These are phyloP conservation scores for Oryzias sinensis DNA, from an alignment of 2,797 vertebrate genomes.

Conservation along the genomic window DNA sequence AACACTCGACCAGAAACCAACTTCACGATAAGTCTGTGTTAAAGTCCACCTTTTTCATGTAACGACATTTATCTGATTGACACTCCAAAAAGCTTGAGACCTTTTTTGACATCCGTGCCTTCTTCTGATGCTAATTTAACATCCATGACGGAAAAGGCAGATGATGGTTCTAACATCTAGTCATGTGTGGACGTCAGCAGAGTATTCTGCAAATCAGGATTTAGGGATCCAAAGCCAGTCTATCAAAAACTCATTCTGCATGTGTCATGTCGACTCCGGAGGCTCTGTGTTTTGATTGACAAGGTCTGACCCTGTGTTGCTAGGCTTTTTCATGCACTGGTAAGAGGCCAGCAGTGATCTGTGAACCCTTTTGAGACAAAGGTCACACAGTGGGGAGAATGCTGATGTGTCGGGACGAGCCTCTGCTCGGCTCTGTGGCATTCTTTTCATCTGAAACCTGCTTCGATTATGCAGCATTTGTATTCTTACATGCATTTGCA, in stretches of 20 bases:
- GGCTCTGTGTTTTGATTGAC: slow-evolving; percentile 70
- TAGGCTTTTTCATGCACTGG: slow-evolving; percentile 70
- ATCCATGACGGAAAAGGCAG: background rate
- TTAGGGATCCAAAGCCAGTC: slow-evolving; percentile 24
- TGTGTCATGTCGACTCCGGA: slow-evolving; percentile 44
- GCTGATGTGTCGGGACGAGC: slow-evolving; percentile 58
- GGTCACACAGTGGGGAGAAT: slow-evolving; percentile 58
- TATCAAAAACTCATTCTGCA: slow-evolving; percentile 20
- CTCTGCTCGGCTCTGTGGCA: slow-evolving; percentile 30
- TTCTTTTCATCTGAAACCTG: slow-evolving; percentile 35
- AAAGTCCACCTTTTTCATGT: slow-evolving; percentile 17
- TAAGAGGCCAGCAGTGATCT: slow-evolving; percentile 73
- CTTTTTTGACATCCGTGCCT: no score
- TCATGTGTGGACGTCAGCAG: background rate
- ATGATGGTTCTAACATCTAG: background rate
- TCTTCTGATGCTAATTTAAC: background rate
- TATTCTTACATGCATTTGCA: slow-evolving; percentile 13
- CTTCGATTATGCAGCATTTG: slow-evolving; percentile 28
- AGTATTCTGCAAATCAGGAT: slow-evolving; percentile 16
- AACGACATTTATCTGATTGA: slow-evolving; percentile 37
- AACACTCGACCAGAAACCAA: slow-evolving; percentile 54
- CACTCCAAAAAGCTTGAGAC: background rate
- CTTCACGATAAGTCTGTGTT: slow-evolving; percentile 28
- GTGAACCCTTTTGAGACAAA: slow-evolving; percentile 69
- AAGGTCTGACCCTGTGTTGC: slow-evolving; percentile 62